Base-by-base conservation (phyloP, 2,113 vertebrate genomes). In the Phalacrocorax brasilianus region DNA sequence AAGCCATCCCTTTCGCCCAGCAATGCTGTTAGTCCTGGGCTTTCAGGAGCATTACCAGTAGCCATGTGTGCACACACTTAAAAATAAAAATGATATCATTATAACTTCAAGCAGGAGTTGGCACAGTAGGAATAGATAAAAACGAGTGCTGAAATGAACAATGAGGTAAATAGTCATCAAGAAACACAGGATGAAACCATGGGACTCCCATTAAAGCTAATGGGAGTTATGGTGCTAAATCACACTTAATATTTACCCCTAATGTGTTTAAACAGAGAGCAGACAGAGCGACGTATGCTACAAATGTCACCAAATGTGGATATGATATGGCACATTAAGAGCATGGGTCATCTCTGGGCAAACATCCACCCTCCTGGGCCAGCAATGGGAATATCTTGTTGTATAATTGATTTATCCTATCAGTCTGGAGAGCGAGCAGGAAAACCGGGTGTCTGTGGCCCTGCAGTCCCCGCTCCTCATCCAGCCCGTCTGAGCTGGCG, bases 51-150 rank as follows among this genome's bases (percentile, higher is more conserved):
- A 14, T 84, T 79, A 47, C 77, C 80, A 89, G 38, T 63, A 91
- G 89, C 73, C 87, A 61, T 91, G 93, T 74, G 90, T 89, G 75
- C 20, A 1, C 63, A 71, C 74, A 83, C 80, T 87, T 89, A 83
- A 94, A 97, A 91, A 94, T 94, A 96, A 96, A 97, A 97, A 97
- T 95, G 30, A 30, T 53, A 75, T 71, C 93, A 89, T 92, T 97
- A 93, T 63, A 96, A 94, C 95, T 80, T 96, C 95, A 96, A 92
- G 96, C 97, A 94, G 92, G 92, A 95, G 79, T 92, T 94, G 81
- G 97, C 97, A 97, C 96, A 97, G 97, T 97, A 94, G 93, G 95
- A 93, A 65, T 28, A 88, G 89, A 95, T 92, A 95, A 89, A 97
- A 96, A 76, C 2, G 55, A 96, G 91, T 0, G 0, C 74, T 63